Conservation (phyloP, 2,797 vertebrate genomes). For the Sarcoramphus papa region DNA sequence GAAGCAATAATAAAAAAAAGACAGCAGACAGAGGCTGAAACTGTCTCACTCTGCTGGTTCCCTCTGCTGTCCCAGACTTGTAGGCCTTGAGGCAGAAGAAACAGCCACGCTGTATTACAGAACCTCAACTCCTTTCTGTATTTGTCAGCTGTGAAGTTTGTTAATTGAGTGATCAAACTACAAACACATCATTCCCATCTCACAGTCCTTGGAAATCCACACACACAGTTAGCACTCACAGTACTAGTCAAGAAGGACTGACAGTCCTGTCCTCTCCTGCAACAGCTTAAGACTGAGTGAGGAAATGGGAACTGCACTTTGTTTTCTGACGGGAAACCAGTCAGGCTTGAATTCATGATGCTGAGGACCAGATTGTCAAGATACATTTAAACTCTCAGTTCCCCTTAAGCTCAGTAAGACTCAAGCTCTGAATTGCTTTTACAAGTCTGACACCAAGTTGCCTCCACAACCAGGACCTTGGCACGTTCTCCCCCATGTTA, state of each 20-base stretch:
- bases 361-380: neutral
- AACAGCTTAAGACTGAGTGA: neutral
- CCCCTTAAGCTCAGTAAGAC: neutral
- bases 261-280: neutral
- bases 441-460: neutral
- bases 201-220: neutral
- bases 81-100: neutral
- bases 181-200: neutral
- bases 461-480: neutral
- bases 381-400: neutral
- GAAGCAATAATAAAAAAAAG: neutral
- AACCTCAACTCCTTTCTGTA: neutral
- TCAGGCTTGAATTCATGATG: neutral
- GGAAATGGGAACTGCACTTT: neutral
- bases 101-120: neutral
- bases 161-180: neutral
- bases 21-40: neutral
- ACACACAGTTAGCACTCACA: neutral
- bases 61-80: neutral
- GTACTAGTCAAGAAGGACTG: neutral
- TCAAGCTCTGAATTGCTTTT: neutral
- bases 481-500: neutral
- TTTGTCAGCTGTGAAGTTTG: neutral
- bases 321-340: neutral
- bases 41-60: neutral